phyloP scores from a whole-genome alignment of 2,797 vertebrate genomes.

The Lophius americanus region DNA sequence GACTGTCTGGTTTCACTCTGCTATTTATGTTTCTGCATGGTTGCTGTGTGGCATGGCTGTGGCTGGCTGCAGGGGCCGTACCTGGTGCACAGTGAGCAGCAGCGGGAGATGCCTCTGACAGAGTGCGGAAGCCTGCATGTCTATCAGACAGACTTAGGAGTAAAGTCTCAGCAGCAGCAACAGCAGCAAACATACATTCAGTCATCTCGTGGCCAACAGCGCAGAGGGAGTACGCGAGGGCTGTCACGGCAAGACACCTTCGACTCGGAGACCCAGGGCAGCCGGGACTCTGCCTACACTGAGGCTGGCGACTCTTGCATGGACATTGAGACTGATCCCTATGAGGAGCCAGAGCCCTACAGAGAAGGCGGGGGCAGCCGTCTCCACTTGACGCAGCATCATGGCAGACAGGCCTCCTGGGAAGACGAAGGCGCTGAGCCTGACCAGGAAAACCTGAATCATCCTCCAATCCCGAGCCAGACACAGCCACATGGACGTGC shows the following conservation, averaged over 20 bases:
- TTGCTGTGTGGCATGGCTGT: conserved; percentile 67
- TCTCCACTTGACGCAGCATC: conserved; percentile 77
- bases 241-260: conserved; percentile 95
- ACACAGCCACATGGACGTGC: conserved; percentile 81
- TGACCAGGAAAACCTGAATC: conserved; percentile 88
- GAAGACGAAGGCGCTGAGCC: conserved; percentile 87
- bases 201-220: conserved; percentile 79
- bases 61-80: conserved; percentile 87
- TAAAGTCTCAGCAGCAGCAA: conserved; percentile 79
- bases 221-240: conserved; percentile 78
- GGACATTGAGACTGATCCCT: conserved; percentile 96
- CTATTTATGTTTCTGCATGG: conserved; percentile 80
- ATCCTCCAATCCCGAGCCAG: conserved; percentile 75
- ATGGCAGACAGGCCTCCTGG: conserved; percentile 87
- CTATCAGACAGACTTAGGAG: conserved; percentile 82
- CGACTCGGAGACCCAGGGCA: conserved; percentile 91
- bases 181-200: conserved; percentile 77
- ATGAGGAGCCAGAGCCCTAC: conserved; percentile 89
- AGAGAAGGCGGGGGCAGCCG: conserved; percentile 77
- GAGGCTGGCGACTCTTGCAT: conserved; percentile 92
- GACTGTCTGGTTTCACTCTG: conserved; percentile 64
- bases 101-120: conserved; percentile 82
- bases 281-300: conserved; percentile 93
- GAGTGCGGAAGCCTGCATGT: conserved; percentile 85
- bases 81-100: conserved; percentile 90